Conservation (phyloP, 2,888 invertebrate genomes). For the Epinotia brunnichana region DNA sequence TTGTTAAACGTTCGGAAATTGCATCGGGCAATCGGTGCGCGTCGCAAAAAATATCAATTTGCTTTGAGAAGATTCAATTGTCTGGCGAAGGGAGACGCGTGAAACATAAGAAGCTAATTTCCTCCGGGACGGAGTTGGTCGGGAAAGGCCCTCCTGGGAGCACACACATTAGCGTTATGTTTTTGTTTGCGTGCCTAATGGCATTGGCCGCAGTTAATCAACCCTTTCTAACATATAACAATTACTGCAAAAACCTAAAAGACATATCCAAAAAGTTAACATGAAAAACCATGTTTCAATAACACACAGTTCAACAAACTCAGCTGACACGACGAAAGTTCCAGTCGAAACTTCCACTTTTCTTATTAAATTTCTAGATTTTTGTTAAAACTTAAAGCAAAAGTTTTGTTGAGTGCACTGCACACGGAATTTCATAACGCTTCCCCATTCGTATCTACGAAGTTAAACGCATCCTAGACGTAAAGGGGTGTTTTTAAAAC, state of each 20-base stretch:
- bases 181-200: constrained; percentile 49
- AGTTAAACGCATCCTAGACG: constrained; percentile 26
- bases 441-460: constrained; percentile 17
- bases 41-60: constrained; percentile 72
- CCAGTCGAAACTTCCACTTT: constrained; percentile 37
- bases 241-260: constrained; percentile 4
- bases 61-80: constrained; percentile 68
- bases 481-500: constrained; percentile 1
- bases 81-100: constrained; percentile 64
- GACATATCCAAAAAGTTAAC: constrained; percentile 22
- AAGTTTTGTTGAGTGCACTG: constrained; percentile 40
- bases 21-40: constrained; percentile 61
- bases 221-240: constrained; percentile 23
- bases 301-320: constrained; percentile 38
- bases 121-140: constrained; percentile 68
- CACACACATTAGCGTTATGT: constrained; percentile 51
- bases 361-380: constrained; percentile 44
- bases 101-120: constrained; percentile 76
- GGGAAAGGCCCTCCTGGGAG: constrained; percentile 63
- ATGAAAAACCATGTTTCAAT: constrained; percentile 30
- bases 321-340: constrained; percentile 39
- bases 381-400: constrained; percentile 38
- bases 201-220: constrained; percentile 38
- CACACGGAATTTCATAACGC: constrained; percentile 42
- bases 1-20: constrained; percentile 58